phyloP scores from a whole-genome alignment of 2,113 vertebrate genomes.

The Antennarius striatus region DNA sequence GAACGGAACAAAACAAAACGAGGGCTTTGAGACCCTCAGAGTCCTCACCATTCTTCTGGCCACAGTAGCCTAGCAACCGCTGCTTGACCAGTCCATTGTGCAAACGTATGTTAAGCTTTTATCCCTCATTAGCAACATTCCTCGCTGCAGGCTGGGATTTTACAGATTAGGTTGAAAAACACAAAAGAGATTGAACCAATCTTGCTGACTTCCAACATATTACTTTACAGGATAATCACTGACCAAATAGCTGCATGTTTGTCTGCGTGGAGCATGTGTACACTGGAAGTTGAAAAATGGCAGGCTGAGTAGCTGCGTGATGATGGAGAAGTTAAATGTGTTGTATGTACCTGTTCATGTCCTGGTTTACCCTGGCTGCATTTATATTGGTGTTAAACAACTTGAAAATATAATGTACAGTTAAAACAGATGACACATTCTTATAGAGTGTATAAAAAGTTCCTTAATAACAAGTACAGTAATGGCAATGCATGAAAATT shows the following conservation, averaged over 20 bases:
- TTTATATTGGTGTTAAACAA: constrained; percentile 4
- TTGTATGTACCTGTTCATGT: constrained; percentile 21
- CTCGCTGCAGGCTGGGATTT: constrained; percentile 81
- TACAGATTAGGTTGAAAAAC: constrained; percentile 82
- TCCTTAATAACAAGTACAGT: constrained; percentile 12
- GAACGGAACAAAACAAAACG: constrained; percentile 81
- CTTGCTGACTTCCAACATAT: constrained; percentile 81
- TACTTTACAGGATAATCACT: constrained; percentile 77
- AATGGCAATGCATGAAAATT: neutral
- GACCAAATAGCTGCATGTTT: constrained; percentile 73
- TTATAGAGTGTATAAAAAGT: too few relatives aligned
- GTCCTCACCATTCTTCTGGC: constrained; percentile 78
- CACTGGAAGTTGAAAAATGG: constrained; percentile 60
- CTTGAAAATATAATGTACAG: constrained; percentile 5
- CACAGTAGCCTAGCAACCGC: constrained; percentile 83
- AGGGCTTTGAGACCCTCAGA: constrained; percentile 77
- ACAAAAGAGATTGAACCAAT: constrained; percentile 80
- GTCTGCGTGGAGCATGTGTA: constrained; percentile 57
- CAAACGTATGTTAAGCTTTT: constrained; percentile 81
- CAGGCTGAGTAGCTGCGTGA: constrained; percentile 28
- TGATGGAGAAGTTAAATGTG: constrained; percentile 22
- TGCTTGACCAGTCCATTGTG: constrained; percentile 82
- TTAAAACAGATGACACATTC: neutral
- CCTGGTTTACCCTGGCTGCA: constrained; percentile 1
- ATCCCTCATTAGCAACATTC: constrained; percentile 80